These are phyloP conservation scores for Anomalospiza imberbis DNA, from an alignment of 2,797 vertebrate genomes.

Conservation along the genomic window DNA sequence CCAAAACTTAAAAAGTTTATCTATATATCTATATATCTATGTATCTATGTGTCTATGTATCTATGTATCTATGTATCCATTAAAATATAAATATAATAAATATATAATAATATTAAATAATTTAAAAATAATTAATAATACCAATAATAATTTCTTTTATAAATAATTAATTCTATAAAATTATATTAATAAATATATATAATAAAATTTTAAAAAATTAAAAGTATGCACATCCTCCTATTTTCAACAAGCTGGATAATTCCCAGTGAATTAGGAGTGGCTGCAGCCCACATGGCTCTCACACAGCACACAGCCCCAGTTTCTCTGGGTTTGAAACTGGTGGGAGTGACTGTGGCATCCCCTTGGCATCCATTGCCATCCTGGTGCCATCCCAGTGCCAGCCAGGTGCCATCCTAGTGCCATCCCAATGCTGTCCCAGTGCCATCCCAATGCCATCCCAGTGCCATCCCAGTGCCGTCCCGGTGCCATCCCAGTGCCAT, in stretches of 20 bases:
- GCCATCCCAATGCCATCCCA: accelerated
- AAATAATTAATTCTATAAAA: neutral
- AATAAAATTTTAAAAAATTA: neutral
- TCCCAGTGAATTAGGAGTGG: neutral
- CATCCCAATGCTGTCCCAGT: accelerated
- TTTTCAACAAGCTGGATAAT: neutral
- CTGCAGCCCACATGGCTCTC: neutral
- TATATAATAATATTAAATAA: neutral
- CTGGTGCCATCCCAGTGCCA: accelerated
- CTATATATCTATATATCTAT: too few species aligned
- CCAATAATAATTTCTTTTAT: neutral
- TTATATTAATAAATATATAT: neutral
- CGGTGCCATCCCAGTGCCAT: accelerated
- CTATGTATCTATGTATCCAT: neutral
- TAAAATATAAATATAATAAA: neutral
- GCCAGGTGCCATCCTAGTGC: accelerated
- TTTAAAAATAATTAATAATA: neutral
- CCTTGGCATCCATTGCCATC: too few species aligned
- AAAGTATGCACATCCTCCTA: neutral
- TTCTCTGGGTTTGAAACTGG: accelerated
- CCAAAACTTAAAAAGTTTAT: too few species aligned
- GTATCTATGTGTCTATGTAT: too few species aligned
- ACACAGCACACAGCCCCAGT: accelerated
- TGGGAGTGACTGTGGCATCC: accelerated
- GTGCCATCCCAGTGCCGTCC: accelerated